Evolutionary conservation across 1,140 invertebrate genomes (phyloP).

Genomic region (Drosophila albomicans): DNA sequence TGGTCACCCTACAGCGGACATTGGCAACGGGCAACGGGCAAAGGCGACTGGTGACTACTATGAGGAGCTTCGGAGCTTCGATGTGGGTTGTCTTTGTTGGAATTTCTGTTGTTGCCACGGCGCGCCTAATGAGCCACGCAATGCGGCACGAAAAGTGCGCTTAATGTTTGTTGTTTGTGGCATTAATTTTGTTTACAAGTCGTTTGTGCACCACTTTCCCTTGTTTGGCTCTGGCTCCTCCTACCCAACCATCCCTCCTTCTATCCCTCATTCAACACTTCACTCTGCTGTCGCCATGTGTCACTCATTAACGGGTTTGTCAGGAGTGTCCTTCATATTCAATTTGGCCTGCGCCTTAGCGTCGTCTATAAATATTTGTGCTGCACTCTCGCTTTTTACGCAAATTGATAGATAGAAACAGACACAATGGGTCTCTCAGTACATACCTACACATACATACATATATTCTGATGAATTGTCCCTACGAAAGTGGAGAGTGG

Average conservation of each 20-base stretch:
- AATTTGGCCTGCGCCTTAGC: conserved; percentile 40
- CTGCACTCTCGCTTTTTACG: conserved; percentile 64
- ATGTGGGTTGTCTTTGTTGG: conserved; percentile 22
- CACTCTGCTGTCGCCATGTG: conserved; percentile 34
- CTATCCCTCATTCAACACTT: too few species aligned
- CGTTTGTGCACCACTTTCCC: conserved; percentile 60
- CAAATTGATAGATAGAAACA: conserved; percentile 35
- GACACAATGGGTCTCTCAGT: not conserved
- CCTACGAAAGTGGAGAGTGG: conserved; percentile 19
- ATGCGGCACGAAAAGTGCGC: conserved; percentile 72
- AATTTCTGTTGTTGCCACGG: conserved; percentile 10
- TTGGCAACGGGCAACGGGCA: not conserved
- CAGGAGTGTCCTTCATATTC: conserved; percentile 18
- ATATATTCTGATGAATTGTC: conserved; percentile 4
- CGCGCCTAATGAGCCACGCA: conserved; percentile 73
- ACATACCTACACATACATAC: too few species aligned
- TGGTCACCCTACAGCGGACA: conserved; percentile 46
- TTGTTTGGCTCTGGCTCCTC: not conserved
- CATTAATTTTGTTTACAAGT: conserved; percentile 83
- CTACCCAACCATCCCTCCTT: not conserved
- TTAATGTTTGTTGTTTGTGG: conserved; percentile 80
- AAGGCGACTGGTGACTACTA: not conserved
- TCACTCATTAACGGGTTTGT: conserved; percentile 62
- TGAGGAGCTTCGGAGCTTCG: conserved; percentile 5
- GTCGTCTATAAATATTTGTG: conserved; percentile 68